Base-by-base conservation (phyloP, 2,888 invertebrate genomes). In the Macaria notata region DNA sequence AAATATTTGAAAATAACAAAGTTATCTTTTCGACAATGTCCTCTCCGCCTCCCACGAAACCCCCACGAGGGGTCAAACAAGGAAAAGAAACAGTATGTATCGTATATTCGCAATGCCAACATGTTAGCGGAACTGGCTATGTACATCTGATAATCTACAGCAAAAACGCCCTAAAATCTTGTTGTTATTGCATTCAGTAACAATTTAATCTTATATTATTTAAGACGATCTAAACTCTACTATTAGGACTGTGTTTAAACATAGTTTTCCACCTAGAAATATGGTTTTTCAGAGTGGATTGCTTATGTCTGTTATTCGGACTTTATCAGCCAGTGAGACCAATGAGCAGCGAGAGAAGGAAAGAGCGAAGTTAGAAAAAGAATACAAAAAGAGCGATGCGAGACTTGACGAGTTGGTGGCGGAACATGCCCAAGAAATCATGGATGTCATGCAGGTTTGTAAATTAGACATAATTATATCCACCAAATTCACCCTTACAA, bases 301-400 rank as follows among this genome's bases (percentile, higher is more conserved):
- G 56, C 92, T 99, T 69, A 98, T 99, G 95, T 97, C 98, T 57
- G 98, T 99, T 47, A 98, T 99, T 68, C 94, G 98, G 66, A 98
- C 98, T 0, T 88, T 99, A 59, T 98, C 98, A 31, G 96, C 98
- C 6, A 98, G 98, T 89, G 98, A 97, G 83, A 98, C 97, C 4
- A 97, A 97, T 79, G 98, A 98, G 78, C 97, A 99, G 78, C 89
- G 97, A 50, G 97, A 98, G 78, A 95, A 97, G 73, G 98, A 98
- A 85, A 98, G 98, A 76, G 95, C 96, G 0, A 97, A 98, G 78
- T 93, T 99, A 49, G 98, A 99, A 84, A 96, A 96, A 69, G 98
- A 98, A 76, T 99, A 96, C 79, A 96, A 96, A 79, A 94, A 96
- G 72, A 98, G 98, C 81, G 99, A 99, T 88, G 95, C 95, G 59